Evolutionary conservation across 2,888 invertebrate species (phyloP).

Genomic region (Cynaeus angustus): DNA sequence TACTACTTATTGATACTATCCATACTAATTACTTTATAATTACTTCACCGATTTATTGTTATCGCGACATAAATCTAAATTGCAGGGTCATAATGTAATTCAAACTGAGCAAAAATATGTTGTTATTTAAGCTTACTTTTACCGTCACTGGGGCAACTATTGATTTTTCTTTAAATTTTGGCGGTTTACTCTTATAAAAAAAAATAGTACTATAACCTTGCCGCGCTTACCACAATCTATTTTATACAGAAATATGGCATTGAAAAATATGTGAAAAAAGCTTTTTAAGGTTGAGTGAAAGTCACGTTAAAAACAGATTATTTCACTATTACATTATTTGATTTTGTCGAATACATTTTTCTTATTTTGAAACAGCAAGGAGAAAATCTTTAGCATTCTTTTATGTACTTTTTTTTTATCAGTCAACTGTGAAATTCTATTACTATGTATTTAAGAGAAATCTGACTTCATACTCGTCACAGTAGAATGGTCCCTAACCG

Average conservation of each 20-base stretch:
- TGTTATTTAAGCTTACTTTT: neutral
- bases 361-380: conserved; percentile 11
- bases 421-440: conserved; percentile 4
- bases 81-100: neutral
- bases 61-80: conserved; percentile 6
- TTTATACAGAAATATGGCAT: conserved; percentile 9
- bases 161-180: neutral
- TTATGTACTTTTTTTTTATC: conserved; percentile 4
- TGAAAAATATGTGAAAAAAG: conserved; percentile 10
- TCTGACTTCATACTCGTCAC: conserved; percentile 36
- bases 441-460: conserved; percentile 35
- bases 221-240: neutral
- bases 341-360: conserved; percentile 7
- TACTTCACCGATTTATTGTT: conserved; percentile 9
- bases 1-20: neutral
- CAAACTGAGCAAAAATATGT: conserved; percentile 4
- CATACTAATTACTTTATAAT: conserved; percentile 1
- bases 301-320: conserved; percentile 10
- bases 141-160: conserved; percentile 1
- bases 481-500: conserved; percentile 10
- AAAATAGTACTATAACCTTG: neutral
- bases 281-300: conserved; percentile 13
- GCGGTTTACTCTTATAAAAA: no score
- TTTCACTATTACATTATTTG: conserved; percentile 15
- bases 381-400: conserved; percentile 21